Percentiles rank a stretch among this genome's conserved stretches.
Evolutionary conservation across 2,113 vertebrate genomes (phyloP).

Genomic region (Cephalopholis sonnerati): DNA sequence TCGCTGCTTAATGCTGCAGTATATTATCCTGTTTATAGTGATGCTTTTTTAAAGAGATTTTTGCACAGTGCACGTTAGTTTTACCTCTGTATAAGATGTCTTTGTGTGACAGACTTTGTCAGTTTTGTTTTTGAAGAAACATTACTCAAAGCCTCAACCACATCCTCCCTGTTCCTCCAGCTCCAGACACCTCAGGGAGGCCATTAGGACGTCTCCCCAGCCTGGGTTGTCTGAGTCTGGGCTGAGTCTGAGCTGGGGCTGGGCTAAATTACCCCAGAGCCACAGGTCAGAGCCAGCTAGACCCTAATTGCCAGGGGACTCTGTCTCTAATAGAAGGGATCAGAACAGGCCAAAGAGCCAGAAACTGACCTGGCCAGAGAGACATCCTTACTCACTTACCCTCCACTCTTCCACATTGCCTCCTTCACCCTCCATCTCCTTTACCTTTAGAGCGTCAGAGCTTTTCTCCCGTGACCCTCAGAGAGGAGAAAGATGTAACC

Average conservation of each 20-base stretch:
- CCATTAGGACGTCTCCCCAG: slow-evolving; percentile 74
- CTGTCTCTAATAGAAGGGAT: slow-evolving; percentile 75
- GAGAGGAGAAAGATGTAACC: slow-evolving; percentile 49
- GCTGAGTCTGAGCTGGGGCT: slow-evolving; percentile 53
- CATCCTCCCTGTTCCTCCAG: slow-evolving; percentile 34
- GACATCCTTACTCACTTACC: slow-evolving; percentile 71
- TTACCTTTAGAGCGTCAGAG: slow-evolving; percentile 49
- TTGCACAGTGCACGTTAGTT: neutral
- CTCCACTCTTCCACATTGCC: slow-evolving; percentile 48
- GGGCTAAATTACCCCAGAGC: slow-evolving; percentile 80
- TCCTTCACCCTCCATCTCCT: slow-evolving; percentile 31
- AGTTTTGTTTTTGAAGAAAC: slow-evolving; percentile 35
- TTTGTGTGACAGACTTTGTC: slow-evolving; percentile 14
- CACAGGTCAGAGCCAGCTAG: slow-evolving; percentile 77
- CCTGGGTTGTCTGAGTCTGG: slow-evolving; percentile 55
- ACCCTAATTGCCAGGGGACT: slow-evolving; percentile 66
- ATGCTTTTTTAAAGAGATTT: neutral
- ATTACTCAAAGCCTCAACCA: slow-evolving; percentile 45
- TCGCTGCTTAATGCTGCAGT: neutral
- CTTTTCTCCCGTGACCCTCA: slow-evolving; percentile 53
- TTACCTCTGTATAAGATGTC: neutral
- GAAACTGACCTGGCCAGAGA: slow-evolving; percentile 69
- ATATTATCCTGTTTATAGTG: neutral
- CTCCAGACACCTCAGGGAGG: slow-evolving; percentile 77
- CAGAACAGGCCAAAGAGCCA: slow-evolving; percentile 73